Evolutionary conservation across 2,797 vertebrate species (phyloP).

Genomic region (Gallinago stenura): DNA sequence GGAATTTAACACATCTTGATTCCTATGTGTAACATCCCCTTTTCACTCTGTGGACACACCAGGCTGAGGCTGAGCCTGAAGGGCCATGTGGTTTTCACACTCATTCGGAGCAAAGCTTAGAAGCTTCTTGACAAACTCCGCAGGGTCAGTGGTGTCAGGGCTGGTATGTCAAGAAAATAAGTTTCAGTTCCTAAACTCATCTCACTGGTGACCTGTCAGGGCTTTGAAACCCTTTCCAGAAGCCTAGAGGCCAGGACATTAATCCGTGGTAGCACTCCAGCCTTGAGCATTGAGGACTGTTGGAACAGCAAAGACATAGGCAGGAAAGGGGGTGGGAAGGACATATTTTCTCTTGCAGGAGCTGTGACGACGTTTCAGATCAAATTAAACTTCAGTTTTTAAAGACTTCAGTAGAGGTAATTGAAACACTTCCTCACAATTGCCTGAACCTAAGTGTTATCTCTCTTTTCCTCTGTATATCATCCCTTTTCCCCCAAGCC

Average conservation of each 20-base stretch:
- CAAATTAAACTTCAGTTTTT: conserved; percentile 72
- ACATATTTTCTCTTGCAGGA: conserved; percentile 35
- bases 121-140: conserved; percentile 30
- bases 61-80: neutral
- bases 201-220: conserved; percentile 25
- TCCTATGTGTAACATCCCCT: conserved; percentile 3
- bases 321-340: neutral
- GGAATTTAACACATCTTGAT: conserved; percentile 35
- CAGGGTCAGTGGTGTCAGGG: conserved; percentile 25
- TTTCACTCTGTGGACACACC: neutral
- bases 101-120: conserved; percentile 26
- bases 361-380: conserved; percentile 61
- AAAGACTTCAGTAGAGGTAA: conserved; percentile 68
- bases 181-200: conserved; percentile 61
- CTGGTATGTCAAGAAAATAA: conserved; percentile 52
- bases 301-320: neutral
- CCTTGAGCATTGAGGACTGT: neutral
- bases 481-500: conserved; percentile 52
- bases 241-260: conserved; percentile 49
- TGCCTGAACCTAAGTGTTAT: conserved; percentile 68
- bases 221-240: conserved; percentile 29
- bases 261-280: conserved; percentile 42
- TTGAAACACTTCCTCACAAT: conserved; percentile 75
- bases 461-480: conserved; percentile 70
- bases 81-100: conserved; percentile 15